Conservation (phyloP, 35 echinoderm and acorn worm genomes). For the Ophiothrix spiculata region DNA sequence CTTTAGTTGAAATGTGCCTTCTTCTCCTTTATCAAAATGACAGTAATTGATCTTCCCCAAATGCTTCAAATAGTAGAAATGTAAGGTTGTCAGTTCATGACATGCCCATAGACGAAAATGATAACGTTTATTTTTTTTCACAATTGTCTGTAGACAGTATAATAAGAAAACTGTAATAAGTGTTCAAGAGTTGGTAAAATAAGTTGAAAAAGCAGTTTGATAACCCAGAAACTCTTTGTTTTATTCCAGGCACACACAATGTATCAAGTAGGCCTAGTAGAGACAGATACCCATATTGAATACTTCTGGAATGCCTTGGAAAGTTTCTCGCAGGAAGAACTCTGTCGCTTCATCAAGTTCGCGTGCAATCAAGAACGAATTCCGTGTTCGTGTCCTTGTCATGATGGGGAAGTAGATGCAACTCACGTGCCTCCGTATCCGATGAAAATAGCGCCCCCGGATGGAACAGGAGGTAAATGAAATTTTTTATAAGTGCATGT, state of each 20-base stretch:
- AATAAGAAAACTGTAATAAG: too few relatives aligned
- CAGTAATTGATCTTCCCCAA: too few relatives aligned
- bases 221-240: too few relatives aligned
- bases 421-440: constrained; percentile 62
- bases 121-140: too few relatives aligned
- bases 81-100: too few relatives aligned
- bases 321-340: constrained; percentile 59
- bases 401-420: constrained; percentile 44
- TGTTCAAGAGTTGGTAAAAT: too few relatives aligned
- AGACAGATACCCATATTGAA: constrained; percentile 60
- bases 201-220: too few relatives aligned
- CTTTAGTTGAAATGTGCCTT: too few relatives aligned
- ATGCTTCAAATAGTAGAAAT: too few relatives aligned
- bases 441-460: constrained; percentile 69
- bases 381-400: constrained; percentile 59
- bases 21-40: too few relatives aligned
- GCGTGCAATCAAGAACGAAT: constrained; percentile 65
- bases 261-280: constrained; percentile 67
- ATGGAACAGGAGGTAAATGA: constrained; percentile 46
- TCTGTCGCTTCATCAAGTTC: constrained; percentile 65
- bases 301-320: constrained; percentile 54
- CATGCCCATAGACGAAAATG: neutral
- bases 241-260: constrained; percentile 45
- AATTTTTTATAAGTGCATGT: neutral
- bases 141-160: too few relatives aligned